Evolutionary conservation across 2,888 invertebrate genomes (phyloP).

Genomic region (Glaucopsyche alexis): DNA sequence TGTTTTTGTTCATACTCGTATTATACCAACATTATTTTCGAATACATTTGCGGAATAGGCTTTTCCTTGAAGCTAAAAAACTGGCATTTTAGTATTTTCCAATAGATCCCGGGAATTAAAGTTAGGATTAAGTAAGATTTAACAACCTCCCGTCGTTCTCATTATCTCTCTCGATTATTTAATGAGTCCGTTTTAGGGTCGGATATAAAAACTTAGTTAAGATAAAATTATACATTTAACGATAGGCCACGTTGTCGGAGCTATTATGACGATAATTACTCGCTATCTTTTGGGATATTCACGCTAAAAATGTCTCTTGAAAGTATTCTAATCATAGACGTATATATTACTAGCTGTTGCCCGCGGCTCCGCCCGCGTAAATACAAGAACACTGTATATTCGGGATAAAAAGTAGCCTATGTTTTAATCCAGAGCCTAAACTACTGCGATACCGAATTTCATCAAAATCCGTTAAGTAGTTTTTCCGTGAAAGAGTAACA

Average conservation of each 20-base stretch:
- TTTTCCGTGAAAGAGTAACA: no score
- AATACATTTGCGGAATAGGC: background rate
- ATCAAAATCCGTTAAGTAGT: no score
- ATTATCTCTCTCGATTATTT: constrained; percentile 13
- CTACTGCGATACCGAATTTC: no score
- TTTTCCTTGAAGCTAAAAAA: background rate
- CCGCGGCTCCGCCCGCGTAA: no score
- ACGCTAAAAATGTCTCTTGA: background rate
- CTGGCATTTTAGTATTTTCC: constrained; percentile 3
- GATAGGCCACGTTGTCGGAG: background rate
- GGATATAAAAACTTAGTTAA: constrained; percentile 16
- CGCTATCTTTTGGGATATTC: background rate
- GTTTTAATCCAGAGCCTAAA: no score
- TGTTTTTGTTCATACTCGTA: no score
- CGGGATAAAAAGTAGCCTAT: no score
- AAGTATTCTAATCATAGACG: no score
- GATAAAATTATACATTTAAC: constrained; percentile 11
- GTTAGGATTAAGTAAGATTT: constrained; percentile 13
- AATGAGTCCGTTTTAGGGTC: constrained; percentile 10
- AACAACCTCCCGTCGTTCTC: background rate
- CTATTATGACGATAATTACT: background rate
- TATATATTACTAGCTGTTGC: no score
- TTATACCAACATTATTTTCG: no score
- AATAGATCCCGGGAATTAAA: constrained; percentile 4
- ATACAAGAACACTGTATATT: no score